Evolutionary conservation across 2,888 invertebrate species (phyloP).

Genomic region (Aporophyla nigra): DNA sequence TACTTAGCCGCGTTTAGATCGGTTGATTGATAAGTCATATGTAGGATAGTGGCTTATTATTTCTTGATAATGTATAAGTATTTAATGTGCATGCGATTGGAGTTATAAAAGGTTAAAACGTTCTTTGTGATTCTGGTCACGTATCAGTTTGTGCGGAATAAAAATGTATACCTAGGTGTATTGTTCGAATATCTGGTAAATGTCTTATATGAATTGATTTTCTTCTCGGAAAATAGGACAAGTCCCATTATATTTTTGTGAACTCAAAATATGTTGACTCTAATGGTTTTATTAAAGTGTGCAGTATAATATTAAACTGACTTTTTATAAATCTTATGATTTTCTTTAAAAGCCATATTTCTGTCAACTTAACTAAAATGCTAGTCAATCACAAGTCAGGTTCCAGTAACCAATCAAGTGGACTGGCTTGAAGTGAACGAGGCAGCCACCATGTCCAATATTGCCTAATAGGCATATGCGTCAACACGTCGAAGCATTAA

Average conservation of each 20-base stretch:
- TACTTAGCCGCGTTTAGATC: constrained; percentile 45
- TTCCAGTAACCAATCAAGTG: constrained; percentile 33
- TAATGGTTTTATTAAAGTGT: neutral
- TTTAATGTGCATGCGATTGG: constrained; percentile 6
- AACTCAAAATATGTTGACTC: neutral
- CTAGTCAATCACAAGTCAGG: constrained; percentile 4
- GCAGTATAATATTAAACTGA: neutral
- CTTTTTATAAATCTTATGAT: neutral
- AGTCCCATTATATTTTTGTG: neutral
- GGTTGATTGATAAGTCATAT: constrained; percentile 35
- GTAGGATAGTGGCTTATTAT: constrained; percentile 12
- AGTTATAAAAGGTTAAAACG: neutral
- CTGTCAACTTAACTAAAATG: neutral
- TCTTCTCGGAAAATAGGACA: neutral
- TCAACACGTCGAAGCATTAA: constrained; percentile 77
- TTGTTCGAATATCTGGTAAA: neutral
- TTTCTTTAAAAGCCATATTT: too few species aligned
- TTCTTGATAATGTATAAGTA: neutral
- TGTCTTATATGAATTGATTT: neutral
- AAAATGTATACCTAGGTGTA: constrained; percentile 7
- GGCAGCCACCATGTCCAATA: constrained; percentile 71
- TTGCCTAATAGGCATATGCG: constrained; percentile 83
- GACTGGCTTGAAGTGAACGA: constrained; percentile 50
- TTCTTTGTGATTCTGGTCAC: constrained; percentile 23
- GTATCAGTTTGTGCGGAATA: constrained; percentile 4